phyloP scores from a whole-genome alignment of 2,113 vertebrate genomes.

The Phrynosoma platyrhinos region DNA sequence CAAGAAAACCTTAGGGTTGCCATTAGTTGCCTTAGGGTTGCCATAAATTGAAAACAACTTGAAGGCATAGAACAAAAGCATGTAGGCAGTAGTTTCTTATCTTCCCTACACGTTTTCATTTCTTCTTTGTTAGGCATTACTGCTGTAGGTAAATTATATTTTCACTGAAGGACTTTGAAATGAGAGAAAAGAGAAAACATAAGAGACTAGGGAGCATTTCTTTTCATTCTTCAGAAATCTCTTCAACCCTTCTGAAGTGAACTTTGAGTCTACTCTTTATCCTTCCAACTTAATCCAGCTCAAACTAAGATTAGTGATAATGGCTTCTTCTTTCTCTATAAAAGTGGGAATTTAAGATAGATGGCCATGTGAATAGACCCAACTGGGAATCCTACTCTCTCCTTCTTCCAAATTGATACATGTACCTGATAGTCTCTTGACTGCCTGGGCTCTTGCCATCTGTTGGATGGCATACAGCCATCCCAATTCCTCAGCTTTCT shows the following conservation, averaged over 20 bases:
- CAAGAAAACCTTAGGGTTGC: no score
- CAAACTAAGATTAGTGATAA: conserved; percentile 62
- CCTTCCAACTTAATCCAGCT: conserved; percentile 49
- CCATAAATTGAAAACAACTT: no score
- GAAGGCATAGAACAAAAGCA: no score
- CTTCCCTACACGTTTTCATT: neutral
- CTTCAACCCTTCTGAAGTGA: neutral
- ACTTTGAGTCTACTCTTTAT: conserved; percentile 53
- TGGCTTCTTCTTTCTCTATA: conserved; percentile 40
- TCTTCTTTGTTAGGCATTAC: no score
- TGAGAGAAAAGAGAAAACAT: conserved; percentile 22
- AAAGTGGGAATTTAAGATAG: conserved; percentile 51
- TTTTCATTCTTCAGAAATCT: conserved; percentile 6
- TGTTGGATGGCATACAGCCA: conserved; percentile 63
- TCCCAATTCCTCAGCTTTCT: conserved; percentile 51
- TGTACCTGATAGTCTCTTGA: conserved; percentile 62
- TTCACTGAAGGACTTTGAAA: fast-evolving
- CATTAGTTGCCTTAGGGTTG: no score
- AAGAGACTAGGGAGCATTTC: conserved; percentile 27
- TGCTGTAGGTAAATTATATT: conserved; percentile 12
- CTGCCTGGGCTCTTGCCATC: conserved; percentile 69
- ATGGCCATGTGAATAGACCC: conserved; percentile 56
- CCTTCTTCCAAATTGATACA: conserved; percentile 63
- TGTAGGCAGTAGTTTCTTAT: neutral
- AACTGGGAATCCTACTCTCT: conserved; percentile 69